phyloP scores from a whole-genome alignment of 2,797 vertebrate genomes.

The Acrossocheilus wenchowensis region DNA sequence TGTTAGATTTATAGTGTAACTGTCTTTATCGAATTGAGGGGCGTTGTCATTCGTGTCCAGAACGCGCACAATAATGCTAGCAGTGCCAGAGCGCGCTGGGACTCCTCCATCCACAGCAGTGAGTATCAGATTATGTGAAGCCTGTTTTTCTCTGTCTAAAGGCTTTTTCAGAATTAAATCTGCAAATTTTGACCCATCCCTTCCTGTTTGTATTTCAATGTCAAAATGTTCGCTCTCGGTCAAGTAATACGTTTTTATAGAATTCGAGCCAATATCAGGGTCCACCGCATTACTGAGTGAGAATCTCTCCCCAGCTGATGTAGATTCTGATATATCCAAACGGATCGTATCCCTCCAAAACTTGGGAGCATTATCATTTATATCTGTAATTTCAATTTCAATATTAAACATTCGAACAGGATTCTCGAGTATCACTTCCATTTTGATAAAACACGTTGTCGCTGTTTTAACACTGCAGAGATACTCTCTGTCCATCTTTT shows the following conservation, averaged over 20 bases:
- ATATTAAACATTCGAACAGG: slow-evolving; percentile 71
- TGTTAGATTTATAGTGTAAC: slow-evolving; percentile 63
- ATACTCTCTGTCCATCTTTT: slow-evolving; percentile 71
- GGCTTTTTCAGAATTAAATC: slow-evolving; percentile 64
- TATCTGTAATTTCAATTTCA: slow-evolving; percentile 69
- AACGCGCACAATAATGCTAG: slow-evolving; percentile 69
- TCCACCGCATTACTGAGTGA: slow-evolving; percentile 73
- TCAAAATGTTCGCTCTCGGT: slow-evolving; percentile 71
- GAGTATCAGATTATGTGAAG: slow-evolving; percentile 57
- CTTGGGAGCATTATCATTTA: slow-evolving; percentile 71
- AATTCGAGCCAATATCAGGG: slow-evolving; percentile 69
- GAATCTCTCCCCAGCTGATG: slow-evolving; percentile 66
- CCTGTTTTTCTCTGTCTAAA: slow-evolving; percentile 71
- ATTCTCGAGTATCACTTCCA: slow-evolving; percentile 70
- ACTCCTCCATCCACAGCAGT: slow-evolving; percentile 65
- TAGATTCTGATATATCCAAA: slow-evolving; percentile 73
- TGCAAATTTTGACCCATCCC: slow-evolving; percentile 60
- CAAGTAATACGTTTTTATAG: slow-evolving; percentile 66
- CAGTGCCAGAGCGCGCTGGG: slow-evolving; percentile 68
- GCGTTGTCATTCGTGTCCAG: slow-evolving; percentile 80
- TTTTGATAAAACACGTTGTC: slow-evolving; percentile 60
- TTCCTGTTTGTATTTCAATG: slow-evolving; percentile 64
- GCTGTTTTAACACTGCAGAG: slow-evolving; percentile 60
- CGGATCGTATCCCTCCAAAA: slow-evolving; percentile 54
- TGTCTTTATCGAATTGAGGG: slow-evolving; percentile 70